These are phyloP conservation scores for Sardina pilchardus DNA, from an alignment of 2,113 vertebrate genomes.

Conservation along the genomic window DNA sequence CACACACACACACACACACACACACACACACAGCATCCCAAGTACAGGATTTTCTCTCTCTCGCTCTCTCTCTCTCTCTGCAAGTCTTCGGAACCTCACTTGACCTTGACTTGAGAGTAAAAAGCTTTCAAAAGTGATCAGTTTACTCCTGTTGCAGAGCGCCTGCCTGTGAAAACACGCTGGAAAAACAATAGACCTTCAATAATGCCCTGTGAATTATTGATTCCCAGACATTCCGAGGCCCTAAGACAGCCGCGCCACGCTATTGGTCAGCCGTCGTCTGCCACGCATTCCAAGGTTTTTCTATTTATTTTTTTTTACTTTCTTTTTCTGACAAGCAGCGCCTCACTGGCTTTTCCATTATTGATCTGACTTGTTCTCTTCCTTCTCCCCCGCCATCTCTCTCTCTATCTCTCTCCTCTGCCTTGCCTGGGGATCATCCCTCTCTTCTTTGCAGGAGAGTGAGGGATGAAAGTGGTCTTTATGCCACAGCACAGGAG, in stretches of 20 bases:
- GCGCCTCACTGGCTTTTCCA: not conserved
- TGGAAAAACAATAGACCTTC: conserved; percentile 46
- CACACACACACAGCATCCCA: not conserved
- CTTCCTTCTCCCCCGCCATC: conserved; percentile 15
- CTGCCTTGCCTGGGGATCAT: conserved; percentile 49
- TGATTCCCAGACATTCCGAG: conserved; percentile 45
- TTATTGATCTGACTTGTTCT: not conserved
- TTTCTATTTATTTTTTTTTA: not conserved
- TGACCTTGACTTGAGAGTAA: not conserved
- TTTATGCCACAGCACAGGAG: conserved; percentile 35
- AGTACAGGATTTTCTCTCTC: not conserved
- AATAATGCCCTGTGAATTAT: conserved; percentile 56
- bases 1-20: not conserved
- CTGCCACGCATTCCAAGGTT: not conserved
- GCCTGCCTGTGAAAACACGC: not conserved
- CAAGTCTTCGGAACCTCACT: conserved; percentile 25
- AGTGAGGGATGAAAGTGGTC: conserved; percentile 51
- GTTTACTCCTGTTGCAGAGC: conserved; percentile 44
- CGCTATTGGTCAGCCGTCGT: not conserved
- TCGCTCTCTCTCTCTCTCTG: not conserved
- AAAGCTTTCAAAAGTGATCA: conserved; percentile 51
- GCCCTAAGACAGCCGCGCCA: conserved; percentile 25
- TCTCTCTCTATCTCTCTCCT: not conserved
- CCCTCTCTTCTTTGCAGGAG: conserved; percentile 48
- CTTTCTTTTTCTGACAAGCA: not conserved